These are phyloP conservation scores for Andrena camellia DNA, from an alignment of 2,888 invertebrate species.

Conservation along the genomic window DNA sequence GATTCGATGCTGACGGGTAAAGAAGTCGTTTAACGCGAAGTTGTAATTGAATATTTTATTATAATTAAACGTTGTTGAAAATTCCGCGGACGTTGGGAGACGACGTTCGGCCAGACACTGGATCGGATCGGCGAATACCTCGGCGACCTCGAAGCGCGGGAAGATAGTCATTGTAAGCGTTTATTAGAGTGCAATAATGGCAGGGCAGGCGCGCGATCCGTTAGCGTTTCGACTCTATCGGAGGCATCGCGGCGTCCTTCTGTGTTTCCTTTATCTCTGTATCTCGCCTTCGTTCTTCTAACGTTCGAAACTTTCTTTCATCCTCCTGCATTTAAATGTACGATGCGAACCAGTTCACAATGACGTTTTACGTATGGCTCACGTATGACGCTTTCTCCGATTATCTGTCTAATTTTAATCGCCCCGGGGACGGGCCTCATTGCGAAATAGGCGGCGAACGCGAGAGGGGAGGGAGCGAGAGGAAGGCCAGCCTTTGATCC, in stretches of 20 bases:
- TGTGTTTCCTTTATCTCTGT: slow-evolving; percentile 35
- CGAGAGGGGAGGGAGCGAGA: slow-evolving; percentile 37
- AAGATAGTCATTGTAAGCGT: slow-evolving; percentile 27
- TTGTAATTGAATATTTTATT: slow-evolving; percentile 19
- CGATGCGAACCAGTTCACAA: slow-evolving; percentile 39
- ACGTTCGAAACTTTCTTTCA: slow-evolving; percentile 39
- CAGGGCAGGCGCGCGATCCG: slow-evolving; percentile 20
- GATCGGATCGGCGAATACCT: slow-evolving; percentile 12
- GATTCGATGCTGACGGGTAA: not conserved
- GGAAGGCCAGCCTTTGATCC: no score
- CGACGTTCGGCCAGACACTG: slow-evolving; percentile 1
- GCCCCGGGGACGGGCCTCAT: slow-evolving; percentile 39
- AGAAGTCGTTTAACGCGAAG: slow-evolving; percentile 2
- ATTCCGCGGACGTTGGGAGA: slow-evolving; percentile 33
- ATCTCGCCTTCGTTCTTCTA: slow-evolving; percentile 33
- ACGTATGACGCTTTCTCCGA: slow-evolving; percentile 13
- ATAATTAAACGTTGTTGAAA: slow-evolving; percentile 9
- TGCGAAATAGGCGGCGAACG: slow-evolving; percentile 35
- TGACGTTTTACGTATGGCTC: slow-evolving; percentile 36
- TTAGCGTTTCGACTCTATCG: slow-evolving; percentile 14
- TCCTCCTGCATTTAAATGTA: slow-evolving; percentile 62
- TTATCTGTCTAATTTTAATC: slow-evolving; percentile 27
- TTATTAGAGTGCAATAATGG: slow-evolving; percentile 48
- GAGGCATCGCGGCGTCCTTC: slow-evolving; percentile 11
- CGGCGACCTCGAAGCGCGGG: slow-evolving; percentile 7